phyloP scores from a whole-genome alignment of 2,888 invertebrate species.

The Sialis fuliginosa region DNA sequence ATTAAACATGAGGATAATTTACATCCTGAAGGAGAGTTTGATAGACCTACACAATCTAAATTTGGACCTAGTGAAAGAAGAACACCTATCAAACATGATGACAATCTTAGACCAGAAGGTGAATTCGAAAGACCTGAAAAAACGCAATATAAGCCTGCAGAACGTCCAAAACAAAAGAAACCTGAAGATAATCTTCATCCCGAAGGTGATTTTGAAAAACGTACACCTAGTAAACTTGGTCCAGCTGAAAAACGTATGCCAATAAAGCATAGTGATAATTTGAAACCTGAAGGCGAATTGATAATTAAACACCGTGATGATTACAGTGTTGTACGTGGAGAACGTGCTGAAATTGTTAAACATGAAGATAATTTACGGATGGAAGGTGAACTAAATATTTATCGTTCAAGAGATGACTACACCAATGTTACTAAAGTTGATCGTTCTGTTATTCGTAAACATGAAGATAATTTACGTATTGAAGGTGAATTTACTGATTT shows the following conservation, averaged over 20 bases:
- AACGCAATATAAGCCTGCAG: constrained; percentile 28
- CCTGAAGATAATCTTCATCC: constrained; percentile 25
- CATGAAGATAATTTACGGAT: constrained; percentile 40
- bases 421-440: constrained; percentile 25
- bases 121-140: constrained; percentile 31
- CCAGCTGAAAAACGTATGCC: constrained; percentile 21
- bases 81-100: constrained; percentile 30
- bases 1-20: constrained; percentile 23
- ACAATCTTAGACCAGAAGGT: constrained; percentile 32
- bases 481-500: constrained; percentile 33
- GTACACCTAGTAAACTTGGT: constrained; percentile 21
- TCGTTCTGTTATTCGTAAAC: constrained; percentile 18
- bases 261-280: constrained; percentile 22
- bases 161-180: constrained; percentile 21
- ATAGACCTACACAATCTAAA: constrained; percentile 18
- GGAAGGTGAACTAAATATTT: constrained; percentile 39
- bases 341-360: constrained; percentile 35
- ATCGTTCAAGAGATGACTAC: constrained; percentile 37
- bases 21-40: constrained; percentile 28
- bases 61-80: constrained; percentile 28
- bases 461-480: constrained; percentile 29
- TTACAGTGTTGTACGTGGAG: constrained; percentile 35
- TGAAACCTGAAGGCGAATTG: constrained; percentile 28
- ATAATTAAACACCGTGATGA: constrained; percentile 32
- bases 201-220: constrained; percentile 28